These are phyloP conservation scores for Amazona guildingii DNA, from an alignment of 2,113 vertebrate species.

Conservation along the genomic window DNA sequence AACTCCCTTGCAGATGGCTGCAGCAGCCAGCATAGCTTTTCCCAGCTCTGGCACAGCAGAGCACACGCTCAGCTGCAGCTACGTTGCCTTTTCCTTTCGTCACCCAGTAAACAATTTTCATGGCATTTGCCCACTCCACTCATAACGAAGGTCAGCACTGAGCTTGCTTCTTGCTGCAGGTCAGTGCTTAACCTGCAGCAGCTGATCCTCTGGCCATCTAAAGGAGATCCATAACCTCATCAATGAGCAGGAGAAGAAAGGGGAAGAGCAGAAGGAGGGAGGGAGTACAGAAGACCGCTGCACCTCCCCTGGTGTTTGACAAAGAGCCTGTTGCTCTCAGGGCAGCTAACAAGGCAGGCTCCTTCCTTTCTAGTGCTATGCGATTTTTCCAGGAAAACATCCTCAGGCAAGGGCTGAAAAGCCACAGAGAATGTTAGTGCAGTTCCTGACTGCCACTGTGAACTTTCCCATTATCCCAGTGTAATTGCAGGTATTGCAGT, in stretches of 20 bases:
- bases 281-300: not conserved
- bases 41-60: not conserved
- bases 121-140: not conserved
- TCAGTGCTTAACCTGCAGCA: not conserved
- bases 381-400: not conserved
- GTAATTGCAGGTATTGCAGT: not conserved
- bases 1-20: not conserved
- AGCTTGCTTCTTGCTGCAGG: not conserved
- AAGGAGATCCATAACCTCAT: not conserved
- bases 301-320: not conserved
- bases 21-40: not conserved
- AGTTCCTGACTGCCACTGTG: not conserved
- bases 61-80: not conserved
- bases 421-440: not conserved
- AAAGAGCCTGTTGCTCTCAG: not conserved
- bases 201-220: not conserved
- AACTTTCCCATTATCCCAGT: not conserved
- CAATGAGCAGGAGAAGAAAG: fast-evolving
- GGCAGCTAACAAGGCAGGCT: not conserved
- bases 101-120: not conserved
- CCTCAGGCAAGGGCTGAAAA: not conserved
- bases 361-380: not conserved
- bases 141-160: fast-evolving
- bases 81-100: not conserved
- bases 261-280: not conserved